Evolutionary conservation across 2,888 invertebrate genomes (phyloP).

Genomic region (Byasa hedistus): DNA sequence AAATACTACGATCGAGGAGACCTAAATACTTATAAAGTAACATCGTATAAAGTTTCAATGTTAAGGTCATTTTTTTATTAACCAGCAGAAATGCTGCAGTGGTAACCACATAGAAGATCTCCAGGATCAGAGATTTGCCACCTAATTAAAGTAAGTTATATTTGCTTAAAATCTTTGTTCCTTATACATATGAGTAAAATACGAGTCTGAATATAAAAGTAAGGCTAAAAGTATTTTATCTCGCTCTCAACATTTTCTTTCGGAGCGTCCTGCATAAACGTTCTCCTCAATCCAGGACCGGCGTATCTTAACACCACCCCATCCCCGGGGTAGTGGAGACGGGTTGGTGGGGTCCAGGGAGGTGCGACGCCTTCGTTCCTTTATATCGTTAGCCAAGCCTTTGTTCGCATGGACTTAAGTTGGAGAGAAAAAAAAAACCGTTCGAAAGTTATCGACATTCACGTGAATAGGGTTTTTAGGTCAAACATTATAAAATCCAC

Average conservation of each 20-base stretch:
- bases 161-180: too few species aligned
- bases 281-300: slow-evolving; percentile 25
- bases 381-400: slow-evolving; percentile 51
- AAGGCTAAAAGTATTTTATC: slow-evolving; percentile 15
- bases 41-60: too few species aligned
- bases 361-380: slow-evolving; percentile 39
- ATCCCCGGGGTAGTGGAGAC: slow-evolving; percentile 5
- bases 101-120: too few species aligned
- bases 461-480: slow-evolving; percentile 39
- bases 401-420: slow-evolving; percentile 47
- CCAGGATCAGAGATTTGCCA: too few species aligned
- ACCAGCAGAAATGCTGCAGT: too few species aligned
- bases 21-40: too few species aligned
- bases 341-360: slow-evolving; percentile 27
- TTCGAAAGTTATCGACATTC: slow-evolving; percentile 37
- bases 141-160: too few species aligned
- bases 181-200: not conserved
- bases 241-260: slow-evolving; percentile 23
- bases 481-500: slow-evolving; percentile 33
- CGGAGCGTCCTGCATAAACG: slow-evolving; percentile 17
- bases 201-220: not conserved
- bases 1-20: too few species aligned
- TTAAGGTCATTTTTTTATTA: too few species aligned
- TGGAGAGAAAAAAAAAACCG: slow-evolving; percentile 31
- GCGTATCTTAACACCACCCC: slow-evolving; percentile 39